Base-by-base conservation (phyloP, 1,140 invertebrate genomes). In the Triops longicaudatus region DNA sequence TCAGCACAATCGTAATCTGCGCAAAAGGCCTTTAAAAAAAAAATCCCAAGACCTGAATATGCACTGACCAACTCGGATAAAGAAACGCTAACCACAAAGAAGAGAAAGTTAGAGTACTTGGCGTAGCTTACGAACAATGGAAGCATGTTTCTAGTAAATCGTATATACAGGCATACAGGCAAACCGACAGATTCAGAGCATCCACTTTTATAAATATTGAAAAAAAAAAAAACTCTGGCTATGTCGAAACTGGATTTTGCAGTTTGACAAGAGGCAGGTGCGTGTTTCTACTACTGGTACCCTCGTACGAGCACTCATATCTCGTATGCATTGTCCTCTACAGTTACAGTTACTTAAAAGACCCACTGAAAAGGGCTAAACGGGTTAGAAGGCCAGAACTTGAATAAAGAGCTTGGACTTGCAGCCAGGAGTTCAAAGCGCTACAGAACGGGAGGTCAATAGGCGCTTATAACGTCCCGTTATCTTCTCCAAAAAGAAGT, bases 11-110 rank as follows among this genome's bases (percentile, higher is more conserved):
- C 37, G 26, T 74, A 74, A 74, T 44, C 37, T 74, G 22, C 43
- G 22, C 22, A 26, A 10, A 44, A 27, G 7, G 2, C 4, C 37
- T 17, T 26, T 74, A 74, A 37, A 37, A 37, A 37, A 37, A 37
- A 37, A 12, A 22, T 42, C 22, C 37, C 73, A 22, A 41, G 37
- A 41, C 37, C 73, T 42, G 73, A 74, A 74, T 74, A 74, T 74
- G 73, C 73, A 74, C 37, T 28, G 28, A 74, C 73, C 28, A 37
- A 42, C 37, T 27, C 26, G 22, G 26, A 41, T 11, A 74, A 44
- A 27, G 41, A 26, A 28, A 12, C 73, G 17, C 1, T 12, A 44
- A 74, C 31, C 26, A 26, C 12, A 74, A 28, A 11, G 17, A n/a
- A 22, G 22, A 22, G 50, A 63, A 22, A 63, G 7, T 22, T 6